phyloP scores from a whole-genome alignment of 2,888 invertebrate species.

The Helleia helle region DNA sequence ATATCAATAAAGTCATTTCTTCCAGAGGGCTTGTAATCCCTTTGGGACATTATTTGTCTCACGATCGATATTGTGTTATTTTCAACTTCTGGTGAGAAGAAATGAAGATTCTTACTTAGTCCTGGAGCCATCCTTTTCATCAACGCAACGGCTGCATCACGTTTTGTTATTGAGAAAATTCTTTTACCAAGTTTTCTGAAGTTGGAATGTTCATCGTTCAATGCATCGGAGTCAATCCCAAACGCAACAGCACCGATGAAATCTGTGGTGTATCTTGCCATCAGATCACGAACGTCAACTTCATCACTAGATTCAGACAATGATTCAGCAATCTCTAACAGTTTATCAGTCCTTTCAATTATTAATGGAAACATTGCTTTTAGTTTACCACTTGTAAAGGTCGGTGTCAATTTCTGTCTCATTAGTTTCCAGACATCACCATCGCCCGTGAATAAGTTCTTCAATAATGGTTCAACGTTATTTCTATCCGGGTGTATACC shows the following conservation, averaged over 20 bases:
- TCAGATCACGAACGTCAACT: slow-evolving; percentile 40
- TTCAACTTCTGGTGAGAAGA: slow-evolving; percentile 26
- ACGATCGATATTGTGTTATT: slow-evolving; percentile 26
- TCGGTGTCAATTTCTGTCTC: slow-evolving; percentile 45
- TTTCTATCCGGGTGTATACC: neutral
- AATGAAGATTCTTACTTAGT: slow-evolving; percentile 28
- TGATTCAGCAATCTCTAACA: slow-evolving; percentile 30
- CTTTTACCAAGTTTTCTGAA: slow-evolving; percentile 21
- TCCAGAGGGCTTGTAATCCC: slow-evolving; percentile 17
- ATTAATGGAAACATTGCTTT: slow-evolving; percentile 50
- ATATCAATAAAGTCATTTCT: slow-evolving; percentile 20
- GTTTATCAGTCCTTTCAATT: slow-evolving; percentile 36
- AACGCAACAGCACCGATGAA: slow-evolving; percentile 24
- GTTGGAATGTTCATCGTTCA: slow-evolving; percentile 20
- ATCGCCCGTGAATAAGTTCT: slow-evolving; percentile 30
- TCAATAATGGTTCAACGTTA: slow-evolving; percentile 2
- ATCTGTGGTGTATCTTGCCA: slow-evolving; percentile 29
- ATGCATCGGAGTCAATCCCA: slow-evolving; percentile 22
- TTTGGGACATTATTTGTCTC: slow-evolving; percentile 13
- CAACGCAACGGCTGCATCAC: slow-evolving; percentile 25
- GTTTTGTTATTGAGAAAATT: slow-evolving; percentile 29
- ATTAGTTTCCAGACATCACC: slow-evolving; percentile 47
- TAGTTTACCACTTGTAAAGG: slow-evolving; percentile 46
- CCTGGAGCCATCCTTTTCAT: slow-evolving; percentile 38
- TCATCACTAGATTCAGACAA: slow-evolving; percentile 25